These are phyloP conservation scores for Dichetophora obliterata DNA, from an alignment of 2,888 invertebrate genomes.

Conservation along the genomic window DNA sequence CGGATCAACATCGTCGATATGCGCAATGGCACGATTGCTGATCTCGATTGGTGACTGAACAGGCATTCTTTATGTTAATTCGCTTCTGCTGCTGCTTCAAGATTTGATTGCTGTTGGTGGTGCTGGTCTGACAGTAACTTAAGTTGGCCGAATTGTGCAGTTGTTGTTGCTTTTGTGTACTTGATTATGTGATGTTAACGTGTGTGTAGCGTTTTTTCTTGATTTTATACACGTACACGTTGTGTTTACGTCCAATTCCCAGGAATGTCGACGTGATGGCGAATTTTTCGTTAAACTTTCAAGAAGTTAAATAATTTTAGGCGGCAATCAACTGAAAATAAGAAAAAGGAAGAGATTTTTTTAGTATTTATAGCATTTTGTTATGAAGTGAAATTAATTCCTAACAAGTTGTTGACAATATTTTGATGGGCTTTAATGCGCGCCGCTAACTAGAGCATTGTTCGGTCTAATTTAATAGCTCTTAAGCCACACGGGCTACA, in stretches of 20 bases:
- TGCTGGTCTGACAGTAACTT: slow-evolving; percentile 35
- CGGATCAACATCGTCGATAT: slow-evolving; percentile 68
- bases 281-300: slow-evolving; percentile 58
- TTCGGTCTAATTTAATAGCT: background rate
- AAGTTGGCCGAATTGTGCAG: slow-evolving; percentile 14
- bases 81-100: slow-evolving; percentile 25
- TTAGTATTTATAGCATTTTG: background rate
- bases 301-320: slow-evolving; percentile 12
- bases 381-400: background rate
- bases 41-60: slow-evolving; percentile 70
- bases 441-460: background rate
- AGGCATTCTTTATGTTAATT: slow-evolving; percentile 58
- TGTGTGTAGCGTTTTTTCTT: slow-evolving; percentile 63
- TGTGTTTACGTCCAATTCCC: slow-evolving; percentile 60
- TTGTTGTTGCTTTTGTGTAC: background rate
- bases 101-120: background rate
- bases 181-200: slow-evolving; percentile 60
- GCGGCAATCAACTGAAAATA: slow-evolving; percentile 22
- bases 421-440: background rate
- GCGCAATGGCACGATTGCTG: slow-evolving; percentile 68
- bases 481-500: background rate
- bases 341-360: background rate
- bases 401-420: background rate
- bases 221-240: slow-evolving; percentile 65
- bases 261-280: slow-evolving; percentile 66